A percentile compares a stretch with the other conserved stretches of the same genome.
Evolutionary conservation across 1,140 invertebrate species (phyloP).

Genomic region (Anagrus nilaparvatae): DNA sequence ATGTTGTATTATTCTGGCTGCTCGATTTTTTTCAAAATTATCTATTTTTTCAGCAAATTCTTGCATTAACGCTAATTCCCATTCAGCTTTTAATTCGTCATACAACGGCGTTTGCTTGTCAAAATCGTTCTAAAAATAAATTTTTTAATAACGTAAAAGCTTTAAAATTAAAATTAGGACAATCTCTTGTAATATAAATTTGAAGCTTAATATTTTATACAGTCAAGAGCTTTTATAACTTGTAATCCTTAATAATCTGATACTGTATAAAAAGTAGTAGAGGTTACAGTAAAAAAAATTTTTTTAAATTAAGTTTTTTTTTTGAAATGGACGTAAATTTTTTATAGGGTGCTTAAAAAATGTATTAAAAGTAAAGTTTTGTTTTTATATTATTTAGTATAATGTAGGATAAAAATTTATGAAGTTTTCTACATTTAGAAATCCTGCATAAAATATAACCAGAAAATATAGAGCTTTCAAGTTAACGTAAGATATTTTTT

Average conservation of each 20-base stretch:
- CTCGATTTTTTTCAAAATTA: constrained; percentile 26
- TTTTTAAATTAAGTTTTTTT: background rate
- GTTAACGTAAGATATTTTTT: no score
- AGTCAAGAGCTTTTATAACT: background rate
- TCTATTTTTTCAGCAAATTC: constrained; percentile 23
- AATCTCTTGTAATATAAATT: constrained; percentile 1
- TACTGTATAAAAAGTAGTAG: no score
- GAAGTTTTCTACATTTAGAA: no score
- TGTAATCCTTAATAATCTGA: no score
- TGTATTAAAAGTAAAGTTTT: no score
- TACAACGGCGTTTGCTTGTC: constrained; percentile 21
- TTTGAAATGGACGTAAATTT: no score
- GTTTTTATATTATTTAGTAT: no score
- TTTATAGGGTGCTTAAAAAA: no score
- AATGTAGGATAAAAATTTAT: no score
- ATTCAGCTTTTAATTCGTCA: constrained; percentile 23
- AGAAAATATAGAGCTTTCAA: no score
- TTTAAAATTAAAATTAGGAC: background rate
- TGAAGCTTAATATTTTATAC: background rate
- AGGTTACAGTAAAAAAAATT: background rate
- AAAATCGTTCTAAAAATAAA: constrained; percentile 19
- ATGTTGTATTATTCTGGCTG: constrained; percentile 30
- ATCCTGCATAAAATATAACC: no score
- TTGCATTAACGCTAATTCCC: constrained; percentile 19
- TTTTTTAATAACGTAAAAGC: constrained; percentile 8